Evolutionary conservation across 2,888 invertebrate species (phyloP), one percentile per base, ranked within the genome.

Genomic region (Mechanitis messenoides): DNA sequence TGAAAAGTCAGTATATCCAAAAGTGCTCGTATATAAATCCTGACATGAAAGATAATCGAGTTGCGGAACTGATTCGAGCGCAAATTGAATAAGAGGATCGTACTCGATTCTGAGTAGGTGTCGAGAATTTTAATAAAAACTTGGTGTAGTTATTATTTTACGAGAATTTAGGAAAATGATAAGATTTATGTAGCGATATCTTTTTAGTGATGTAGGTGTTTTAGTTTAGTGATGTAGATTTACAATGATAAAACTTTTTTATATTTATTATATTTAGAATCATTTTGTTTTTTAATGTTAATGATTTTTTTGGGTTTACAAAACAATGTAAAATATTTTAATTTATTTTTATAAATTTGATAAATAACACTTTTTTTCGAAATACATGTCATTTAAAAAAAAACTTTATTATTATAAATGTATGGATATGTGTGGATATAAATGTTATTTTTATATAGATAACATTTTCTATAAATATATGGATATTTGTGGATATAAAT

Each of bases 31-130:
- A 81, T 84, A 84, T 86, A 85, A 86, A 87, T 83, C 83, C 79
- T 77, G 81, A 83, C 83, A 81, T 84, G 83, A 80, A 82, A 86
- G 83, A 87, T 88, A 88, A 87, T 87, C 85, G 82, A 79, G 85
- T 87, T 87, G 84, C 79, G 82, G 84, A 84, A 85, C 86, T 86
- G 87, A 87, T 88, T 88, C 85, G 82, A 81, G 85, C 82, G 78
- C 85, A 88, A 87, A 87, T 88, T 87, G 85, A 87, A 88, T 87
- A 85, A 87, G 83, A 84, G 84, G 79, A 70, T 69, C 69, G 65
- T 66, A 66, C 69, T 80, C 59, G 59, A 59, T 42, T 56, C 35
- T 59, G 46, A 59, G 53, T 38, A 20, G 50, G 42, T 7, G 58
- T 50, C 50, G 50, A 31, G 50, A 50, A 50, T 50, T 50, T 50